Percentiles rank a stretch among this genome's conserved stretches.
Conservation (phyloP, 2,888 invertebrate genomes). For the Apamea monoglypha region DNA sequence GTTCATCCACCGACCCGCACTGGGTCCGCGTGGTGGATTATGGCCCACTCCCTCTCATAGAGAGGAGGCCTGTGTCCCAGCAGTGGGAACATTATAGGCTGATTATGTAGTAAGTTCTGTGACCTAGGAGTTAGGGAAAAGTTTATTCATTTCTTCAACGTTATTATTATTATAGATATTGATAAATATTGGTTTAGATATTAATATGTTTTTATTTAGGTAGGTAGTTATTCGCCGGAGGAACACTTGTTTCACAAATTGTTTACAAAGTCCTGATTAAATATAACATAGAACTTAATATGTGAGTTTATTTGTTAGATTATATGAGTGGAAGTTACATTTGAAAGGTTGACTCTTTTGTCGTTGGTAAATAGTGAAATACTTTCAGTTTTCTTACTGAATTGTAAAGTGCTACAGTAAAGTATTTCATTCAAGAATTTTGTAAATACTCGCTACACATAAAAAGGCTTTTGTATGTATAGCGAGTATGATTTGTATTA, state of each 20-base stretch:
- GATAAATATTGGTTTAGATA: too few relatives aligned
- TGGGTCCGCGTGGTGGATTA: too few relatives aligned
- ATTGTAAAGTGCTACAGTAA: neutral
- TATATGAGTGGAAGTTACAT: neutral
- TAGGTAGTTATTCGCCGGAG: neutral
- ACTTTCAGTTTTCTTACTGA: neutral
- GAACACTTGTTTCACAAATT: neutral
- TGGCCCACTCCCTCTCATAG: too few relatives aligned
- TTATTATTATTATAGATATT: too few relatives aligned
- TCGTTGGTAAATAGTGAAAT: conserved; percentile 2
- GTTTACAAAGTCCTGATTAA: conserved; percentile 8
- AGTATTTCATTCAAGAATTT: neutral
- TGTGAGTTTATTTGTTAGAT: conserved; percentile 11
- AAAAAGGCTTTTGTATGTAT: neutral
- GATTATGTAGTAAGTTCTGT: too few relatives aligned
- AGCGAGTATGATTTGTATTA: neutral
- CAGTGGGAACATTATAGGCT: too few relatives aligned
- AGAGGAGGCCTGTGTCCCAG: too few relatives aligned
- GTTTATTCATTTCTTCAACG: too few relatives aligned
- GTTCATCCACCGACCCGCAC: too few relatives aligned
- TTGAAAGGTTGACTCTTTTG: neutral
- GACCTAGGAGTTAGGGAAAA: too few relatives aligned
- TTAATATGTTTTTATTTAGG: neutral
- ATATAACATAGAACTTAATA: neutral
- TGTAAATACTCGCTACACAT: neutral